Percentiles rank a stretch among this genome's conserved stretches.
Evolutionary conservation across 1,140 invertebrate genomes (phyloP).

Genomic region (Rhopalosiphum maidis): DNA sequence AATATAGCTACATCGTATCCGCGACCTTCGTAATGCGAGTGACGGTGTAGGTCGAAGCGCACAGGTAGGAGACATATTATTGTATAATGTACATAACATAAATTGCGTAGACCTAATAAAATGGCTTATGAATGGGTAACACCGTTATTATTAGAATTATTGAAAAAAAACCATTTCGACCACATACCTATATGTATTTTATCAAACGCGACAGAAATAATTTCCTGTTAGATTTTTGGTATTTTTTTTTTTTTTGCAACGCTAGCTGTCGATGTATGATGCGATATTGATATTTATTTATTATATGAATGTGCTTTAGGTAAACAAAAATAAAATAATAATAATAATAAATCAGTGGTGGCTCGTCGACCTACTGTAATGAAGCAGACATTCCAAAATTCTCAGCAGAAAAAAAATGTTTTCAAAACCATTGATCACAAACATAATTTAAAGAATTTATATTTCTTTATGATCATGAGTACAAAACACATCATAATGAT

Average conservation of each 20-base stretch:
- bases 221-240: background rate
- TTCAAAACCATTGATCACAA: background rate
- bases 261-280: background rate
- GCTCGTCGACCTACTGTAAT: background rate
- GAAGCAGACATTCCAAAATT: background rate
- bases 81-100: conserved; percentile 4
- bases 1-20: background rate
- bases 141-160: background rate
- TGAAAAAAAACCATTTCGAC: background rate
- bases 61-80: background rate
- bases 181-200: background rate
- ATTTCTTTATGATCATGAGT: no score
- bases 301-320: background rate
- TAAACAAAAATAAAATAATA: background rate
- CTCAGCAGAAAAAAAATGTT: background rate
- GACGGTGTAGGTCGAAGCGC: background rate
- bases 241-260: background rate
- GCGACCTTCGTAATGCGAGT: background rate
- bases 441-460: background rate
- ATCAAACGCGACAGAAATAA: background rate
- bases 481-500: background rate
- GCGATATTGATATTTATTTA: background rate
- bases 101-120: background rate
- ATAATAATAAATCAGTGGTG: background rate
- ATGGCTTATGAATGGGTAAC: background rate